Evolutionary conservation across 2,797 vertebrate species (phyloP).

Genomic region (Anableps anableps): DNA sequence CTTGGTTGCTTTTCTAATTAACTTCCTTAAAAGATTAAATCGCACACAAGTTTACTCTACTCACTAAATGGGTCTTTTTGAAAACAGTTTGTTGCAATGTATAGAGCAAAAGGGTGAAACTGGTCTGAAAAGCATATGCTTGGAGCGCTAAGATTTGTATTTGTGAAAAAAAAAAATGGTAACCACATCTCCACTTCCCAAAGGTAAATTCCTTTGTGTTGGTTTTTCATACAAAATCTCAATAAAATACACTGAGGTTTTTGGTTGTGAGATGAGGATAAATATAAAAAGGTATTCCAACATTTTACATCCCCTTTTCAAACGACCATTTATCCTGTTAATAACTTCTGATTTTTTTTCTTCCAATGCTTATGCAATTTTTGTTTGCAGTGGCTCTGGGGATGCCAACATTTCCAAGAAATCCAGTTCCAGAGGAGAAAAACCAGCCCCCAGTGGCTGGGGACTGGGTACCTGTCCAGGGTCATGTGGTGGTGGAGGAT

Average conservation of each 20-base stretch:
- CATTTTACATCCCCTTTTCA: neutral
- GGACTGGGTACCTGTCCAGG: constrained; percentile 57
- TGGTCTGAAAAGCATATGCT: too few relatives aligned
- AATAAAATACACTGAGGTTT: neutral
- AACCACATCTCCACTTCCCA: neutral
- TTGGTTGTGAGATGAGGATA: neutral
- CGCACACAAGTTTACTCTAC: neutral
- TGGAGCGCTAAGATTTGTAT: too few relatives aligned
- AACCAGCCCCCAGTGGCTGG: constrained; percentile 32
- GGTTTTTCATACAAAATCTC: neutral
- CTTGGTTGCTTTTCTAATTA: neutral
- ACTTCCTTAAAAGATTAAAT: neutral
- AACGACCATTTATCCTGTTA: neutral
- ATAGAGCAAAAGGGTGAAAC: neutral
- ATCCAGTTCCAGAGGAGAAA: constrained; percentile 1
- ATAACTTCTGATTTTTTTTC: neutral
- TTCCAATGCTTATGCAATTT: neutral
- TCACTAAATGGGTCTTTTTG: neutral
- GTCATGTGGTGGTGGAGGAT: constrained; percentile 56
- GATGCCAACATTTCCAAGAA: neutral
- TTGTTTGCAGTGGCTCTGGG: constrained; percentile 1
- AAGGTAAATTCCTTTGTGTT: neutral
- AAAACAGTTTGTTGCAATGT: neutral
- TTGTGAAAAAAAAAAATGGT: too few relatives aligned
- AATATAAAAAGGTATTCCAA: neutral